These are phyloP conservation scores for Toxotes jaculatrix DNA, from an alignment of 2,113 vertebrate species.

Conservation along the genomic window DNA sequence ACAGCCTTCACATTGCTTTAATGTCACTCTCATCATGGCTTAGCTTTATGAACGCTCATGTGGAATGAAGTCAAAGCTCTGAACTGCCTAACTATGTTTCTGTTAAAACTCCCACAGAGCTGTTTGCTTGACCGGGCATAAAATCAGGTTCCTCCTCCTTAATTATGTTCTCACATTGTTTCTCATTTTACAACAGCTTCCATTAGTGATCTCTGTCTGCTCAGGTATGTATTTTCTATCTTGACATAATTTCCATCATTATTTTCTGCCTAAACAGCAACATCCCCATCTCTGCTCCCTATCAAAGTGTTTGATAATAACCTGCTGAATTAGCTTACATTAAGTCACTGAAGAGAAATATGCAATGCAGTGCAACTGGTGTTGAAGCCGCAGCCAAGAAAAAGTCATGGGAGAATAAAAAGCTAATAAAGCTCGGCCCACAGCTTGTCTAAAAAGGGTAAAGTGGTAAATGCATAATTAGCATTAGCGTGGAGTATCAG, in stretches of 20 bases:
- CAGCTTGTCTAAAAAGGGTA: constrained; percentile 37
- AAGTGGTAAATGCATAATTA: constrained; percentile 56
- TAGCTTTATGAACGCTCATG: constrained; percentile 44
- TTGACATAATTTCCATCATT: constrained; percentile 6
- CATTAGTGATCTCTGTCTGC: constrained; percentile 21
- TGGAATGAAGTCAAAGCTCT: constrained; percentile 46
- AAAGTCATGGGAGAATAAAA: constrained; percentile 23
- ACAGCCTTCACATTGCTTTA: constrained; percentile 68
- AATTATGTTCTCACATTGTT: constrained; percentile 34
- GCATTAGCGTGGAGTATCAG: constrained; percentile 51
- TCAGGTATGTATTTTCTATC: not conserved
- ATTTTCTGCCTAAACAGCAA: constrained; percentile 18
- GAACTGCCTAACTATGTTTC: constrained; percentile 48
- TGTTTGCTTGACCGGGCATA: constrained; percentile 43
- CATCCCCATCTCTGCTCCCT: not conserved
- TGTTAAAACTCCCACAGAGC: constrained; percentile 40
- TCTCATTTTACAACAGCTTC: constrained; percentile 37
- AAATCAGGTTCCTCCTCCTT: constrained; percentile 37
- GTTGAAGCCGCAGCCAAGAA: not conserved
- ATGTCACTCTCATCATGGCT: constrained; percentile 54
- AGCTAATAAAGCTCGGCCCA: constrained; percentile 35
- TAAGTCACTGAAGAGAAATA: constrained; percentile 18
- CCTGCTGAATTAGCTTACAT: not conserved
- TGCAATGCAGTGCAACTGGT: not conserved
- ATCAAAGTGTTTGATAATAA: constrained; percentile 27